Evolutionary conservation across 2,888 invertebrate genomes (phyloP).

Genomic region (Thalpophila matura): DNA sequence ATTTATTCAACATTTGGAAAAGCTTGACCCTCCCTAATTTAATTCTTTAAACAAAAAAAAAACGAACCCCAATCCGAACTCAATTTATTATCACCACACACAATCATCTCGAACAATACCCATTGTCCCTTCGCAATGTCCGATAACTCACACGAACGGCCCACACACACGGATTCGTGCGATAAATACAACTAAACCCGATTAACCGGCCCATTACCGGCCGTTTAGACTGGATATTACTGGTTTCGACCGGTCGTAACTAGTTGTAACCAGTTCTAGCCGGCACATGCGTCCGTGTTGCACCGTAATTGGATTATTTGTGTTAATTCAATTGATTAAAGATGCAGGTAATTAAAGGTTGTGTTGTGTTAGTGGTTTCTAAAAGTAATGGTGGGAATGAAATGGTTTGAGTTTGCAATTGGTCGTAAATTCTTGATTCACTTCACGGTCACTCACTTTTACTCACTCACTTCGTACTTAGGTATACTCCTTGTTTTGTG

Average conservation of each 20-base stretch:
- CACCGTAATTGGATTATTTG: slow-evolving; percentile 54
- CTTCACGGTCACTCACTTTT: too few relatives aligned
- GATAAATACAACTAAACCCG: slow-evolving; percentile 64
- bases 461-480: too few relatives aligned
- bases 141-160: slow-evolving; percentile 49
- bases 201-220: slow-evolving; percentile 65
- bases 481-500: not conserved
- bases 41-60: slow-evolving; percentile 2
- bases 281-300: slow-evolving; percentile 56
- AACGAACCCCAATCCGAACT: not conserved
- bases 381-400: not conserved
- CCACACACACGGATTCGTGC: slow-evolving; percentile 50
- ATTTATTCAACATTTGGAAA: not conserved
- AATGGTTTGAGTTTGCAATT: not conserved
- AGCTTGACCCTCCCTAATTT: not conserved
- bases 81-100: slow-evolving; percentile 32
- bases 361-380: not conserved
- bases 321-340: slow-evolving; percentile 55
- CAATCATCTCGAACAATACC: slow-evolving; percentile 39
- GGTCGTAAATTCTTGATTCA: not conserved
- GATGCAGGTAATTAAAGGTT: slow-evolving; percentile 26
- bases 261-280: slow-evolving; percentile 42
- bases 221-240: slow-evolving; percentile 64
- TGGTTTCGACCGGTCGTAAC: slow-evolving; percentile 63
- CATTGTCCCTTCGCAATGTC: slow-evolving; percentile 45